phyloP scores from a whole-genome alignment of 2,113 vertebrate genomes.

The Catharus minimus region DNA sequence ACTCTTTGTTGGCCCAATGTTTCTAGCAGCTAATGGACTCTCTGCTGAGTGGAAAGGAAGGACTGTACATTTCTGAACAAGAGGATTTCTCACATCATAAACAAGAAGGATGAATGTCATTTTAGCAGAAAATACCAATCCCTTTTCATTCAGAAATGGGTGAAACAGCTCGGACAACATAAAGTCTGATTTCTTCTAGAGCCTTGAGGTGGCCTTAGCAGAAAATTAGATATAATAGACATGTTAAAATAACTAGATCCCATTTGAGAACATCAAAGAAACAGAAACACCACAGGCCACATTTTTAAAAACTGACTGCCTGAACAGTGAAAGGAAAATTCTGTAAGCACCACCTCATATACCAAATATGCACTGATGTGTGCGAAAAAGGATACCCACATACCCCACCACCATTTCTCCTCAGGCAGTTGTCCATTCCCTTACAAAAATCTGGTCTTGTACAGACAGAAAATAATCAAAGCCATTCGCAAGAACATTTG shows the following conservation, averaged over 20 bases:
- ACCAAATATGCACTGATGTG: slow-evolving; percentile 59
- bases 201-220: neutral
- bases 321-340: slow-evolving; percentile 36
- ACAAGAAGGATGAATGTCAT: neutral
- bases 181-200: slow-evolving; percentile 15
- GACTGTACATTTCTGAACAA: neutral
- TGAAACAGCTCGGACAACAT: neutral
- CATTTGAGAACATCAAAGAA: slow-evolving; percentile 49
- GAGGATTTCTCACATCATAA: slow-evolving; percentile 26
- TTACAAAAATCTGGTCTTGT: neutral
- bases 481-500: slow-evolving; percentile 27
- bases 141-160: neutral
- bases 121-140: neutral
- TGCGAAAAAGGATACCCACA: slow-evolving; percentile 37
- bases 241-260: slow-evolving; percentile 22
- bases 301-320: slow-evolving; percentile 31
- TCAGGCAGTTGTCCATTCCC: slow-evolving; percentile 44
- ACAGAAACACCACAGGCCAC: slow-evolving; percentile 40
- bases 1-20: neutral
- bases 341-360: slow-evolving; percentile 58
- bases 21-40: neutral
- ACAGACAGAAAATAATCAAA: slow-evolving; percentile 42
- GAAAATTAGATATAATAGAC: slow-evolving; percentile 13
- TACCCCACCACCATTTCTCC: slow-evolving; percentile 18
- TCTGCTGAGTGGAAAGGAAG: neutral